Evolutionary conservation across 2,888 invertebrate genomes (phyloP).

Genomic region (Lymantria monacha): DNA sequence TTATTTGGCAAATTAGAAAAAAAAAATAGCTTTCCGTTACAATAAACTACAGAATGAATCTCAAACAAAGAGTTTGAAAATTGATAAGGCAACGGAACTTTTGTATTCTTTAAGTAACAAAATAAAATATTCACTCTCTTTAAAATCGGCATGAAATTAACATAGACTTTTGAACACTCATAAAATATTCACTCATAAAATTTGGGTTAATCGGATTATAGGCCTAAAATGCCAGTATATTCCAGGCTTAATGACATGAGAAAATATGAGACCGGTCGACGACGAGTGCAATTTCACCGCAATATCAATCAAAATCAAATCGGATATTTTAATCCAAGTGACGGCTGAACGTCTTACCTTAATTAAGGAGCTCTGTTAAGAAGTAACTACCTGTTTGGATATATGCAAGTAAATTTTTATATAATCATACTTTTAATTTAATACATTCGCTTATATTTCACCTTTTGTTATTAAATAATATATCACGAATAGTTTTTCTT

Average conservation of each 20-base stretch:
- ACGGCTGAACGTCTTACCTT: constrained; percentile 54
- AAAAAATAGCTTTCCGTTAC: too few species aligned
- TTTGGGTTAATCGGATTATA: background rate
- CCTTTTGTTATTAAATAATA: background rate
- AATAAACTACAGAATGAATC: too few species aligned
- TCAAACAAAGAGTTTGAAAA: too few species aligned
- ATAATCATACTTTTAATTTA: constrained; percentile 23
- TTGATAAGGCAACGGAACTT: too few species aligned
- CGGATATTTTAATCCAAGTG: constrained; percentile 60
- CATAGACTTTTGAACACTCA: background rate
- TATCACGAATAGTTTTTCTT: background rate
- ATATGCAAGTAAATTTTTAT: constrained; percentile 19
- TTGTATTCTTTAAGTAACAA: too few species aligned
- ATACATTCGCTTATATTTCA: constrained; percentile 11
- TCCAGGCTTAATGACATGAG: constrained; percentile 17
- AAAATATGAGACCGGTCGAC: constrained; percentile 23
- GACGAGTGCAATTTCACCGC: constrained; percentile 52
- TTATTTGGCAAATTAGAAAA: too few species aligned
- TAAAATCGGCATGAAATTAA: background rate
- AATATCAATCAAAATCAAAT: constrained; percentile 73
- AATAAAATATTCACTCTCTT: too few species aligned
- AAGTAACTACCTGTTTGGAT: constrained; percentile 32
- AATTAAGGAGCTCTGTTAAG: constrained; percentile 57
- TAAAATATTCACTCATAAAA: background rate
- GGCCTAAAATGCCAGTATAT: background rate